Percentiles rank a stretch among this genome's conserved stretches.
Conservation (phyloP, 2,113 vertebrate genomes). For the Corydoras sp. region DNA sequence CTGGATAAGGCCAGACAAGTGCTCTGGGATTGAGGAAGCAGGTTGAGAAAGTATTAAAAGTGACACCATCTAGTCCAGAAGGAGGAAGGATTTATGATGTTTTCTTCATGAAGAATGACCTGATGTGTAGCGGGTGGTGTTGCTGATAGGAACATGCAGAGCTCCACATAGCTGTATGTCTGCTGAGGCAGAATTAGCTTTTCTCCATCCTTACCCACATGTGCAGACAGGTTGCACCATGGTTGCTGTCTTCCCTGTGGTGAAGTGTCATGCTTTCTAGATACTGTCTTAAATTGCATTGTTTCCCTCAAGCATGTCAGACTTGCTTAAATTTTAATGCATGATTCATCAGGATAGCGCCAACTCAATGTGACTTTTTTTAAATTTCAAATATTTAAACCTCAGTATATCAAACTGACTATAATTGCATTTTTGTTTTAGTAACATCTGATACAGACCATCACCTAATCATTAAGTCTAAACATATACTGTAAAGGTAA, state of each 20-base stretch:
- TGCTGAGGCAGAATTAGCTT: background rate
- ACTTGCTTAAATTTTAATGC: background rate
- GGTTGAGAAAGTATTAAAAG: background rate
- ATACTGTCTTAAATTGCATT: background rate
- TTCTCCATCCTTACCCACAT: background rate
- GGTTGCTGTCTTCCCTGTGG: background rate
- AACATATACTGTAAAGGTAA: background rate
- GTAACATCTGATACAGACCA: background rate
- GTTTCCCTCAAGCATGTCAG: background rate
- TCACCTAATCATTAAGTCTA: background rate
- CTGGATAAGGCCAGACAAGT: background rate
- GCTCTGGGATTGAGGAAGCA: background rate
- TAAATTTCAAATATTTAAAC: background rate
- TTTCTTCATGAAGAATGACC: background rate
- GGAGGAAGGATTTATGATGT: background rate
- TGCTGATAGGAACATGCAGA: background rate
- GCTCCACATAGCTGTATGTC: background rate
- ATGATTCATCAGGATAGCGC: background rate
- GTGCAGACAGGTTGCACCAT: background rate
- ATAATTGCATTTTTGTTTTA: background rate
- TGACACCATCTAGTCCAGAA: background rate
- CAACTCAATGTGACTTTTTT: background rate
- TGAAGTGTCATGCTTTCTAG: background rate
- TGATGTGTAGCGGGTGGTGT: background rate
- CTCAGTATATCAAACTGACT: background rate